Evolutionary conservation across 2,888 invertebrate species (phyloP).

Genomic region (Papilio elwesi): DNA sequence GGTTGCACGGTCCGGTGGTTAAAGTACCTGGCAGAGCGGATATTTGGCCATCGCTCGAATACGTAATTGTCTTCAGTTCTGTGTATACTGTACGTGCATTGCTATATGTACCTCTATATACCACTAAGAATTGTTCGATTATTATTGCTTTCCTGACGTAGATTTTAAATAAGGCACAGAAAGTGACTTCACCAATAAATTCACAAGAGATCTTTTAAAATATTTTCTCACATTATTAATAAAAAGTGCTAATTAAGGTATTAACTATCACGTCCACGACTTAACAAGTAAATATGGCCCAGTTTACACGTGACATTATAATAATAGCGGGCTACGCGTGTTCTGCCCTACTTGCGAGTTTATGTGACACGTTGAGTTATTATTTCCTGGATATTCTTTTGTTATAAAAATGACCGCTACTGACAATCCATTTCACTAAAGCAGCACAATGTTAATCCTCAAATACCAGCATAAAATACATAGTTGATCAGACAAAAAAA

Average conservation of each 20-base stretch:
- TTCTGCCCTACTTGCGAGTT: conserved; percentile 4
- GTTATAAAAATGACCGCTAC: conserved; percentile 1
- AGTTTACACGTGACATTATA: conserved; percentile 10
- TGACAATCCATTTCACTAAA: conserved; percentile 10
- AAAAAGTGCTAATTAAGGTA: too few species aligned
- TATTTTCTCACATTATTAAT: too few species aligned
- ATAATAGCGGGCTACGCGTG: conserved; percentile 9
- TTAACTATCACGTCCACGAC: conserved; percentile 1
- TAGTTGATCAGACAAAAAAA: too few species aligned
- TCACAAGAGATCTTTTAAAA: too few species aligned
- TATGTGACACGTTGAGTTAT: conserved; percentile 6
- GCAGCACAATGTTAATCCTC: conserved; percentile 1
- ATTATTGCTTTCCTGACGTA: too few species aligned
- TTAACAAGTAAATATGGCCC: conserved; percentile 1
- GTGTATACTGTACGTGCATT: too few species aligned
- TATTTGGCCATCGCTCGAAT: background rate
- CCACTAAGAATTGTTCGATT: too few species aligned
- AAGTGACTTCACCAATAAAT: too few species aligned
- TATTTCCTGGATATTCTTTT: conserved; percentile 10
- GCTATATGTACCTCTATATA: too few species aligned
- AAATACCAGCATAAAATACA: background rate
- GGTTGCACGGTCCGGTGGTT: background rate
- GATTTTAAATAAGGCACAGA: too few species aligned
- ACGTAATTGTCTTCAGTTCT: too few species aligned
- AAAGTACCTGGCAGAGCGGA: background rate